A percentile compares a stretch with the other conserved stretches of the same genome.
Evolutionary conservation across 2,113 vertebrate species (phyloP).

Genomic region (Rhabdornis inornatus): DNA sequence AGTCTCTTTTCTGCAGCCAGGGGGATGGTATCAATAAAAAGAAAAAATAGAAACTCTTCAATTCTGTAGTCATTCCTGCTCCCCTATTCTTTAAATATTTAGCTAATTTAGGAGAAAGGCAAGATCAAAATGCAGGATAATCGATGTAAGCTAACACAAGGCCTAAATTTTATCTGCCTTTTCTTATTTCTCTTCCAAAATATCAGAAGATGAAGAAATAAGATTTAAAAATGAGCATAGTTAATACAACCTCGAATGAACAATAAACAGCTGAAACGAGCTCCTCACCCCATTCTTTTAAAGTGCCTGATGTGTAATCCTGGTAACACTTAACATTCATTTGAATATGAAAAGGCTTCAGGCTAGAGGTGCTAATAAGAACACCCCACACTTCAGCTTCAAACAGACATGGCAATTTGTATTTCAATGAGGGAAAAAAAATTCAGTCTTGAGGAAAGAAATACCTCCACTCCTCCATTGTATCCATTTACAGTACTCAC

Average conservation of each 20-base stretch:
- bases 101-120: background rate
- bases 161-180: background rate
- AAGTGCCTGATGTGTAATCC: conserved; percentile 11
- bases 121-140: conserved; percentile 1
- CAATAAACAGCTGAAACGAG: conserved; percentile 26
- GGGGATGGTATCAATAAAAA: background rate
- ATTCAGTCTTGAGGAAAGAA: conserved; percentile 13
- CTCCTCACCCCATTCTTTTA: background rate
- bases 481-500: conserved; percentile 4
- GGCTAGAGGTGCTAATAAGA: conserved; percentile 49
- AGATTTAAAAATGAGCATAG: background rate
- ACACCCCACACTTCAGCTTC: background rate
- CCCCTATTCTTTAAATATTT: background rate
- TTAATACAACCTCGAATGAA: background rate
- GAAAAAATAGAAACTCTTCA: background rate
- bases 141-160: background rate
- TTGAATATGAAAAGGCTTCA: conserved; percentile 71
- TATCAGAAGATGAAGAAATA: background rate
- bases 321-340: conserved; percentile 32
- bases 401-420: conserved; percentile 53
- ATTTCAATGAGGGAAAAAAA: conserved; percentile 36
- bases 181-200: background rate
- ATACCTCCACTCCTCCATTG: conserved; percentile 45
- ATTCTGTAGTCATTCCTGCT: background rate
- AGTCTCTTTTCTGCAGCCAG: background rate